Evolutionary conservation across 2,888 invertebrate species (phyloP).

Genomic region (Chesias legatella): DNA sequence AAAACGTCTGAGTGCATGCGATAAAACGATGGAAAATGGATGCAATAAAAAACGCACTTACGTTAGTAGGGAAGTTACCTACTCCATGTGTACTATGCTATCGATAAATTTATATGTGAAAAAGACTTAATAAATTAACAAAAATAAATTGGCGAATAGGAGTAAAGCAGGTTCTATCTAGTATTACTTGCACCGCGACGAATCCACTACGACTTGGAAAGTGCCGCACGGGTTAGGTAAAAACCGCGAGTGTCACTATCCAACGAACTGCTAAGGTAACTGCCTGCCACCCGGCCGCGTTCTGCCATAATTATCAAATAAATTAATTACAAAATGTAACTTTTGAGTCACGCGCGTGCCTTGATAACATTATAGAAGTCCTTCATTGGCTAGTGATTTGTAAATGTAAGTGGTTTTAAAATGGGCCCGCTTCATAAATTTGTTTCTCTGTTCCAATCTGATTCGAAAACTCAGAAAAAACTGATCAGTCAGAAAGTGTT

Average conservation of each 20-base stretch:
- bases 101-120: too few species aligned
- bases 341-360: too few species aligned
- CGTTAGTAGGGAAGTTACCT: too few species aligned
- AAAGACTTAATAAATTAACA: too few species aligned
- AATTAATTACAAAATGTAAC: slow-evolving; percentile 11
- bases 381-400: neutral
- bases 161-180: neutral
- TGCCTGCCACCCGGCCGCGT: slow-evolving; percentile 26
- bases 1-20: too few species aligned
- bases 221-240: slow-evolving; percentile 51
- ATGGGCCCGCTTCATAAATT: slow-evolving; percentile 83
- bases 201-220: slow-evolving; percentile 48
- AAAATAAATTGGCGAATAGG: too few species aligned
- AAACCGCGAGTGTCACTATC: slow-evolving; percentile 54
- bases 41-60: too few species aligned
- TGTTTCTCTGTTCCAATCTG: slow-evolving; percentile 81
- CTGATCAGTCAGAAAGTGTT: slow-evolving; percentile 75
- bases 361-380: too few species aligned
- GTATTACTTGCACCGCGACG: slow-evolving; percentile 37
- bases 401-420: slow-evolving; percentile 22
- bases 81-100: too few species aligned
- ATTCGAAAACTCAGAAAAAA: slow-evolving; percentile 70
- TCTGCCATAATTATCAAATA: slow-evolving; percentile 5
- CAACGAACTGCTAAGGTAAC: slow-evolving; percentile 31
- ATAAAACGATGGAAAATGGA: too few species aligned